Percentiles rank a stretch among this genome's conserved stretches.
Conservation (phyloP, 2,888 invertebrate genomes). For the Shargacucullia verbasci region DNA sequence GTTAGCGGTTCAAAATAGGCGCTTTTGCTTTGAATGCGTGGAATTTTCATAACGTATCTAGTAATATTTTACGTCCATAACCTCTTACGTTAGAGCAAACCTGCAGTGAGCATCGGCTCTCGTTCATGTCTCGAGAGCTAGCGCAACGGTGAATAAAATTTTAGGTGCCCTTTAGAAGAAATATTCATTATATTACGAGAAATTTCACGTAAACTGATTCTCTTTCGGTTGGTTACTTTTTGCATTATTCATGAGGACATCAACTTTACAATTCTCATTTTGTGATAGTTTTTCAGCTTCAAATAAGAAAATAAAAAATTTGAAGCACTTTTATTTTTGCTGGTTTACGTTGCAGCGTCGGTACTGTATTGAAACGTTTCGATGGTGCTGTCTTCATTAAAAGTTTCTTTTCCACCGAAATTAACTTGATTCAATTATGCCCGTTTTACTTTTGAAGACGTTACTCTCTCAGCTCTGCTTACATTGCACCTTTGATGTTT, state of each 20-base stretch:
- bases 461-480: slow-evolving; percentile 44
- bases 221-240: slow-evolving; percentile 21
- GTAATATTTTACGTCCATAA: slow-evolving; percentile 53
- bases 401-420: slow-evolving; percentile 39
- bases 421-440: slow-evolving; percentile 56
- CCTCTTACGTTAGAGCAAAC: slow-evolving; percentile 74
- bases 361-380: not conserved
- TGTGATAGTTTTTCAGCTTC: not conserved
- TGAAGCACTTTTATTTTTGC: not conserved
- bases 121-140: slow-evolving; percentile 76
- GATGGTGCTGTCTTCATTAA: slow-evolving; percentile 26
- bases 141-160: slow-evolving; percentile 76
- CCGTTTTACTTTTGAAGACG: slow-evolving; percentile 52
- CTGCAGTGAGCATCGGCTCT: slow-evolving; percentile 84
- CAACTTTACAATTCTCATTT: not conserved
- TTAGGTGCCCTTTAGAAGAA: slow-evolving; percentile 66
- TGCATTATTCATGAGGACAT: not conserved
- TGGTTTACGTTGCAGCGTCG: not conserved
- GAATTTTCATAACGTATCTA: slow-evolving; percentile 56
- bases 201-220: slow-evolving; percentile 21
- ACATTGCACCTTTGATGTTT: slow-evolving; percentile 75
- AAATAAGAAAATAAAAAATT: not conserved
- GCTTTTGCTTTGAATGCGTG: slow-evolving; percentile 14
- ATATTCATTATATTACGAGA: slow-evolving; percentile 59
- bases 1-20: slow-evolving; percentile 12